Base-by-base conservation (phyloP, 2,888 invertebrate species). In the Plagiodera versicolora region DNA sequence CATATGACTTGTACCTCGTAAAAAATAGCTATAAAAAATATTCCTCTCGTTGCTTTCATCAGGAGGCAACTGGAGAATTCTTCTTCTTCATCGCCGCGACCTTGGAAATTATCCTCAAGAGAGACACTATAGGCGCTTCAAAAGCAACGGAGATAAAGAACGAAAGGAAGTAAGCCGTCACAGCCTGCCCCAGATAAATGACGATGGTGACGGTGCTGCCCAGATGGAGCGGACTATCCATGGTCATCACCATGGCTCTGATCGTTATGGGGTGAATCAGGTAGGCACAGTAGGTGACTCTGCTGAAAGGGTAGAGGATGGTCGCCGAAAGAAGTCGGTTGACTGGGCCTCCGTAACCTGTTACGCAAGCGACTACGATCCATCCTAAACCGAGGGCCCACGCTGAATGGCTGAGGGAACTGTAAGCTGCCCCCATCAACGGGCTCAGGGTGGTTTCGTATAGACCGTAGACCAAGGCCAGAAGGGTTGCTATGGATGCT, bases 231-330 rank as follows among this genome's bases (percentile, higher is more conserved):
- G 93, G 93, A 68, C 90, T 88, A 73, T 93, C 92, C 79, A 91
- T 86, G 68, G 89, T 89, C 86, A 94, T 89, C 47, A 90, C 89
- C 74, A 92, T 88, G 71, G 87, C 83, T 69, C 93, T 85, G 72
- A 94, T 89, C 63, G 92, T 88, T 56, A 94, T 87, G 0, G 93
- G 93, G 80, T 94, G 93, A 63, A 94, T 86, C 64, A 94, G 83
- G 79, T 93, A 94, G 0, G 92, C 90, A 78, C 93, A 94, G 80
- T 94, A 94, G 47, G 93, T 94, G 14, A 93, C 90, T 68, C 93
- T 83, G 56, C 92, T 93, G 81, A 93, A 89, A 59, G 93, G 93
- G 80, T 93, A 93, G 58, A 93, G 81, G 62, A 89, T 84, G 8
- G 91, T 88, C 24, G 91, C 86, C 1, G 92, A 89, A 11, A 94